A percentile compares a stretch with the other conserved stretches of the same genome.
These are phyloP conservation scores for Sarcophaga carnaria DNA, from an alignment of 2,888 invertebrate genomes.

Conservation along the genomic window DNA sequence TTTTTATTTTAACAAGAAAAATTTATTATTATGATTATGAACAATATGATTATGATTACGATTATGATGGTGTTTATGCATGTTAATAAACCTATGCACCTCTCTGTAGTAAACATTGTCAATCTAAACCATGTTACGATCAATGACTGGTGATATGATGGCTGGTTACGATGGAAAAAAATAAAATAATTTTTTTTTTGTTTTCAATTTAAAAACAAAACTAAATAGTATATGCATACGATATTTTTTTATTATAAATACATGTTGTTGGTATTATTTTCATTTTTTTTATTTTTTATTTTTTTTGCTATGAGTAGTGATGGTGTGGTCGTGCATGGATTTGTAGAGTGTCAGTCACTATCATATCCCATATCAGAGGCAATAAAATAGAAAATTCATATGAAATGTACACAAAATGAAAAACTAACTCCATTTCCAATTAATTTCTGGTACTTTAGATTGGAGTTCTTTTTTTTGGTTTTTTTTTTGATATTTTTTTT, in stretches of 20 bases:
- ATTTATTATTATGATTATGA: constrained; percentile 25
- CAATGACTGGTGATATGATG: no score
- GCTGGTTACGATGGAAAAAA: no score
- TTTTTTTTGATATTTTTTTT: not conserved
- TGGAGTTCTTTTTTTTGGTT: no score
- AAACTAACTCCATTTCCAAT: constrained; percentile 27
- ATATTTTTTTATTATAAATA: not conserved
- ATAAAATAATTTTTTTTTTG: no score
- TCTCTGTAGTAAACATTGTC: not conserved
- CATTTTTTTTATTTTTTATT: no score
- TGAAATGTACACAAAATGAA: not conserved
- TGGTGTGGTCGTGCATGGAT: not conserved
- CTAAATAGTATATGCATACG: no score
- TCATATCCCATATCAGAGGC: constrained; percentile 17
- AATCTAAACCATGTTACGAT: not conserved
- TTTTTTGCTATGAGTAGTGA: not conserved
- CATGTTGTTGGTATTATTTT: constrained; percentile 23
- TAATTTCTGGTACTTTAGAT: constrained; percentile 7
- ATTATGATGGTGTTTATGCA: constrained; percentile 2
- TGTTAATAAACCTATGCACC: no score
- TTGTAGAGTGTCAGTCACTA: not conserved
- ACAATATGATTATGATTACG: constrained; percentile 38
- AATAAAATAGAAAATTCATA: constrained; percentile 12
- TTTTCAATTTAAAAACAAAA: no score
- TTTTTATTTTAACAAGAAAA: constrained; percentile 8